phyloP scores from a whole-genome alignment of 2,113 vertebrate genomes.

The Paramormyrops kingsleyae region DNA sequence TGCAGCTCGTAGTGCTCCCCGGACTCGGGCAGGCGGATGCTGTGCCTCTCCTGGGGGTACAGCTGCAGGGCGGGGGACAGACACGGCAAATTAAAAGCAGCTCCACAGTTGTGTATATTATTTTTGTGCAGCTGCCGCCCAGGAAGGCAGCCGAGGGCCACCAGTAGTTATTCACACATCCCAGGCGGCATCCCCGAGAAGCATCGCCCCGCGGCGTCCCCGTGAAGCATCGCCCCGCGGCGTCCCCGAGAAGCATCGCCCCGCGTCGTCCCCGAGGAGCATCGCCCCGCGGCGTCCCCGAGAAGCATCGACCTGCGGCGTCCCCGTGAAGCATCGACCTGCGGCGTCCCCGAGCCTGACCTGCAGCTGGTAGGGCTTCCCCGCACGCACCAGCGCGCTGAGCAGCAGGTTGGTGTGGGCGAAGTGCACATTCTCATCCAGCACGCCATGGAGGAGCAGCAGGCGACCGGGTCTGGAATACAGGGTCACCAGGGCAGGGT shows the following conservation, averaged over 20 bases:
- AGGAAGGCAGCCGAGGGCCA: neutral
- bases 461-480: slow-evolving; percentile 66
- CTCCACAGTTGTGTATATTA: neutral
- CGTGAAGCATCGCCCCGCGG: neutral
- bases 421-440: slow-evolving; percentile 79
- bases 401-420: slow-evolving; percentile 76
- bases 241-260: too few relatives aligned
- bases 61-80: slow-evolving; percentile 47
- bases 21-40: slow-evolving; percentile 73
- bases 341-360: slow-evolving; percentile 34
- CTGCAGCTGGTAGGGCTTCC: slow-evolving; percentile 76
- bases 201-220: too few relatives aligned
- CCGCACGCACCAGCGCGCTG: slow-evolving; percentile 71
- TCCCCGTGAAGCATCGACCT: neutral
- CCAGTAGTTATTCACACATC: too few relatives aligned
- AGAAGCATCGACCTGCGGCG: too few relatives aligned
- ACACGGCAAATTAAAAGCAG: neutral
- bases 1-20: slow-evolving; percentile 78
- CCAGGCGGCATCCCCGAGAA: too few relatives aligned
- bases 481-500: neutral
- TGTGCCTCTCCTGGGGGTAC: slow-evolving; percentile 77
- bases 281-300: too few relatives aligned
- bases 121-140: neutral
- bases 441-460: slow-evolving; percentile 72
- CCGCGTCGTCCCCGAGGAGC: too few relatives aligned